Conservation (phyloP, 2,113 vertebrate genomes). For the Terrapene triunguis region DNA sequence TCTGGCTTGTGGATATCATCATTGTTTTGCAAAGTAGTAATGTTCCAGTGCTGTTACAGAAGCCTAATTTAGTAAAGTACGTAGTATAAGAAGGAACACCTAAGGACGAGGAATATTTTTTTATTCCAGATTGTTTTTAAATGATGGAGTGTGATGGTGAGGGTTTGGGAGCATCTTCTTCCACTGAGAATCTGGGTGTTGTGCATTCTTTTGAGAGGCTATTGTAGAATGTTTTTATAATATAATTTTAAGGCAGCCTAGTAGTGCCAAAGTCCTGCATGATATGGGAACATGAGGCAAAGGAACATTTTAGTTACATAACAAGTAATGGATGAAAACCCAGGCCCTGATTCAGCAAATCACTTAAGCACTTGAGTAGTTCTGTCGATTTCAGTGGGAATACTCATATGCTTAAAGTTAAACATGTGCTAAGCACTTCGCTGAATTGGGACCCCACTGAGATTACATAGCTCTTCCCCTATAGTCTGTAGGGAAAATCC, state of each 20-base stretch:
- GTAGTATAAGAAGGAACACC: neutral
- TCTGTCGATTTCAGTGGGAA: neutral
- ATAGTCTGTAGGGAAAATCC: accelerated
- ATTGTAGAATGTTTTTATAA: neutral
- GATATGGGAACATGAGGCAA: neutral
- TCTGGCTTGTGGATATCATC: neutral
- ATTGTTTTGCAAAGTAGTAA: neutral
- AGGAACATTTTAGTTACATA: conserved; percentile 20
- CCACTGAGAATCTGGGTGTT: neutral
- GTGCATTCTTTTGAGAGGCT: neutral
- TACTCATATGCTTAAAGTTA: conserved; percentile 7
- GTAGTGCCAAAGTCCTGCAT: neutral
- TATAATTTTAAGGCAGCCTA: neutral
- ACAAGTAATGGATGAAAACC: neutral
- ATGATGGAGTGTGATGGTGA: neutral
- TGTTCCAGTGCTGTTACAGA: neutral
- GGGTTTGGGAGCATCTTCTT: conserved; percentile 14
- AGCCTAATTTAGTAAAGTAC: accelerated
- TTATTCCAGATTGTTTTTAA: neutral
- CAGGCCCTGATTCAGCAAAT: conserved; percentile 13
- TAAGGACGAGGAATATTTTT: neutral
- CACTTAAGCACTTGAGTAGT: neutral
- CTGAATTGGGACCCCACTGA: neutral
- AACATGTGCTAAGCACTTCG: conserved; percentile 1
- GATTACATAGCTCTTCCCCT: neutral